Base-by-base conservation (phyloP, 2,797 vertebrate species). In the Peromyscus aztecus region DNA sequence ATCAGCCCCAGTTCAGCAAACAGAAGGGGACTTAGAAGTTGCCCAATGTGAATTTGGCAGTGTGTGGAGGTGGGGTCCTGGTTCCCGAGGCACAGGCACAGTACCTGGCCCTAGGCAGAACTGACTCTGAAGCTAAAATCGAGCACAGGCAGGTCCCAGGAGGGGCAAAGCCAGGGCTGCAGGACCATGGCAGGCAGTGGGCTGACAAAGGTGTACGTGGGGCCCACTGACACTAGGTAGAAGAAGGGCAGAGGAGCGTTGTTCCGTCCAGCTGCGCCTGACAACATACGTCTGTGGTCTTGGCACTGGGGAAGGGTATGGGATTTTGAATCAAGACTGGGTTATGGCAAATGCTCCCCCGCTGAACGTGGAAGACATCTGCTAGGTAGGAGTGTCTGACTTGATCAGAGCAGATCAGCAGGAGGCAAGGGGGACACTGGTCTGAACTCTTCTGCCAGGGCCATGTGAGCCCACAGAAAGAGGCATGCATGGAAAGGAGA, bases 281-380 rank as follows among this genome's bases (percentile, higher is more conserved):
- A 19, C 2, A 2, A 24, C 29, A 19, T 46, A 27, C 0, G 19
- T 29, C 11, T 24, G 82, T 29, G 40, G 59, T 34, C 55, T 55
- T 61, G 40, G 46, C 43, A 5, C 2, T 1, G 40, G 63, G 17
- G 29, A 78, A 52, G 76, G 27, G 34, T 31, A 21, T 76, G 14
- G 9, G 27, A 17, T 89, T 78, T 49, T 46, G 10, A 55, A 21
- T 46, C n/a, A 46, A 65, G 57, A 5, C 31, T 3, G 34, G 71
- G 37, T 89, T 13, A 71, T 4, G 3, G 77, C 52, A 57, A 73
- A 24, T 7, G 57, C 37, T 17, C 46, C 7, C 4, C 1, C 63
- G 1, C 13, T 0, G 31, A 6, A 23, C 6, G 0, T 14, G 21
- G 31, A 21, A 3, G 77, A 24, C 71, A 29, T 19, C 7, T n/a